phyloP scores from a whole-genome alignment of 2,888 invertebrate genomes.

The Idaea biselata region DNA sequence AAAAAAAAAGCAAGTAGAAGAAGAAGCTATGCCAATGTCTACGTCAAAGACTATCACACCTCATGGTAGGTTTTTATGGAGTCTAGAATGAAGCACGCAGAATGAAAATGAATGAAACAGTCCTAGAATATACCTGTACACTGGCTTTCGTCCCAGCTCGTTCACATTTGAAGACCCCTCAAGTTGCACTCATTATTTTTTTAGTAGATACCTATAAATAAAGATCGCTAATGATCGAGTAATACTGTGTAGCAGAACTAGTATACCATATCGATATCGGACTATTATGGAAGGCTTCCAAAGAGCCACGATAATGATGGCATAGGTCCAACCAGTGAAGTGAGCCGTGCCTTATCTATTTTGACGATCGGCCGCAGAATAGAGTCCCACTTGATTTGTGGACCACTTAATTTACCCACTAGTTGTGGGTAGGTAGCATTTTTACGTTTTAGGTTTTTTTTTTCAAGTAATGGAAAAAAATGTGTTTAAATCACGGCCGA shows the following conservation, averaged over 20 bases:
- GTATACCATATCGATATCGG: background rate
- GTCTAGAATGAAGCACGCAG: too few species aligned
- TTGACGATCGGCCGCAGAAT: background rate
- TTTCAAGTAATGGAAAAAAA: too few species aligned
- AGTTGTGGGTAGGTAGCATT: background rate
- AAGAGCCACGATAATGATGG: background rate
- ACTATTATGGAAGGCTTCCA: background rate
- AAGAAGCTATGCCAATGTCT: too few species aligned
- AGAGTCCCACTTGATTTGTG: background rate
- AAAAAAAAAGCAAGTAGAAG: too few species aligned
- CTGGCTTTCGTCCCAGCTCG: too few species aligned
- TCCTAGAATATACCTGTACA: too few species aligned
- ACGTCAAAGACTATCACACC: too few species aligned
- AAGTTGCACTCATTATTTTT: too few species aligned
- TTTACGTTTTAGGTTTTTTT: background rate
- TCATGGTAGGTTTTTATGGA: too few species aligned
- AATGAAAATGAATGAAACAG: too few species aligned
- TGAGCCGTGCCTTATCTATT: background rate
- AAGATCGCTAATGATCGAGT: background rate
- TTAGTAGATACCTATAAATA: background rate
- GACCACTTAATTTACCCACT: background rate
- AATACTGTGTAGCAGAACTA: background rate
- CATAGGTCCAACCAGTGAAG: background rate
- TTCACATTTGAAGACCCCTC: too few species aligned
- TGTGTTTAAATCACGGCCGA: too few species aligned